A percentile compares a stretch with the other conserved stretches of the same genome.
Evolutionary conservation across 2,888 invertebrate genomes (phyloP).

Genomic region (Polyploca ridens): DNA sequence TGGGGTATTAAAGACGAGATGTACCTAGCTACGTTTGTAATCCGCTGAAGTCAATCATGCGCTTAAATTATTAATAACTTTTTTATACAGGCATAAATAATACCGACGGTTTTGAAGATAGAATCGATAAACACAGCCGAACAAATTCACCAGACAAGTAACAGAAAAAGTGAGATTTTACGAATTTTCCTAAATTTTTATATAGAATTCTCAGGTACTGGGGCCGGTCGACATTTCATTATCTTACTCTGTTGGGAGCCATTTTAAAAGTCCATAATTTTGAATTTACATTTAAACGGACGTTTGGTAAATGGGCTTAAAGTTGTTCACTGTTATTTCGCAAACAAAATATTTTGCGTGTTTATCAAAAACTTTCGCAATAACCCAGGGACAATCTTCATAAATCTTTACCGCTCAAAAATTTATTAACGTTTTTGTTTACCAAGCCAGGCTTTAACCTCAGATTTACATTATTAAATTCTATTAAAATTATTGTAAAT

Average conservation of each 20-base stretch:
- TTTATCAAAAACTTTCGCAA: background rate
- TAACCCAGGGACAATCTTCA: slow-evolving; percentile 4
- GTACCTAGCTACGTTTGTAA: background rate
- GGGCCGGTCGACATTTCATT: background rate
- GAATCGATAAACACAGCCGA: too few relatives aligned
- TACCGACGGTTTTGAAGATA: too few relatives aligned
- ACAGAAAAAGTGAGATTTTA: background rate
- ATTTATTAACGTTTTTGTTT: slow-evolving; percentile 29
- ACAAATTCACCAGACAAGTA: too few relatives aligned
- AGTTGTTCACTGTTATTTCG: background rate
- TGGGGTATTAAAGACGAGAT: background rate
- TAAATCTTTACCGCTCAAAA: slow-evolving; percentile 24
- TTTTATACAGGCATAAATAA: background rate
- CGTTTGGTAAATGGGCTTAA: background rate
- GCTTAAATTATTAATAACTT: background rate
- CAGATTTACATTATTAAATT: background rate
- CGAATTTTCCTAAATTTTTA: background rate
- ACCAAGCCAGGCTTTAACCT: background rate
- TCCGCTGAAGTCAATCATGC: background rate
- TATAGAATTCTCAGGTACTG: background rate
- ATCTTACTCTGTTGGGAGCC: background rate
- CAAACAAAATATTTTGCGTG: slow-evolving; percentile 1
- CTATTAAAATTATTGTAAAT: background rate
- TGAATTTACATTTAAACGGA: background rate
- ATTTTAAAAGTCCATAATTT: background rate